These are phyloP conservation scores for Resseliella maxima DNA, from an alignment of 2,888 invertebrate genomes.

Conservation along the genomic window DNA sequence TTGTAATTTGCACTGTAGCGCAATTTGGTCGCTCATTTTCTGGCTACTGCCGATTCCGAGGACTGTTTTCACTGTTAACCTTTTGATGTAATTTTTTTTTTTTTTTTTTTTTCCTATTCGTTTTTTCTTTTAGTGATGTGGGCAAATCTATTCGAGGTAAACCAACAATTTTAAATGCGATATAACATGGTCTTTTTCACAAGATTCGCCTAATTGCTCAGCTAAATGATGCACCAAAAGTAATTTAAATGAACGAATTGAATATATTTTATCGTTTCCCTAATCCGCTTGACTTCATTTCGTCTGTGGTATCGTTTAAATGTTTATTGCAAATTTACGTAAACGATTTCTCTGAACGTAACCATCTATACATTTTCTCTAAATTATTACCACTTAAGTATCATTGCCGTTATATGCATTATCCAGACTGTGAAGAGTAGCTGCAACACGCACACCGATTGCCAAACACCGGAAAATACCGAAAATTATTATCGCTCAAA, in stretches of 20 bases:
- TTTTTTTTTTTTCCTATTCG: no score
- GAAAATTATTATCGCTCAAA: constrained; percentile 41
- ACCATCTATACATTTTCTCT: background rate
- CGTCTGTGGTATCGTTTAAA: no score
- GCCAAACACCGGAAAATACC: background rate
- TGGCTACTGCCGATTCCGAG: background rate
- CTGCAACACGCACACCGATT: background rate
- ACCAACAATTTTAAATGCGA: constrained; percentile 12
- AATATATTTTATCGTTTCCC: constrained; percentile 14
- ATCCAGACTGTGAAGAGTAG: background rate
- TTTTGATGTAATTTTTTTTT: background rate
- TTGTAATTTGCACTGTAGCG: constrained; percentile 2
- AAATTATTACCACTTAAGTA: constrained; percentile 32
- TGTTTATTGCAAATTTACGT: background rate
- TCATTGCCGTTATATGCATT: background rate
- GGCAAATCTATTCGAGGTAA: background rate
- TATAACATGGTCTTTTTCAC: background rate
- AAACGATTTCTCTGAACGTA: background rate
- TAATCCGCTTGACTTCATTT: constrained; percentile 5
- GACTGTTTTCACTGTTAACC: background rate
- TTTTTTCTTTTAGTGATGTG: background rate
- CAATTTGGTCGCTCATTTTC: background rate
- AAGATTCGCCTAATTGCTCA: constrained; percentile 16
- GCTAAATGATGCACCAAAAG: constrained; percentile 14
- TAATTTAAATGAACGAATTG: background rate